These are phyloP conservation scores for Perizoma flavofasciatum DNA, from an alignment of 2,888 invertebrate genomes.

Conservation along the genomic window DNA sequence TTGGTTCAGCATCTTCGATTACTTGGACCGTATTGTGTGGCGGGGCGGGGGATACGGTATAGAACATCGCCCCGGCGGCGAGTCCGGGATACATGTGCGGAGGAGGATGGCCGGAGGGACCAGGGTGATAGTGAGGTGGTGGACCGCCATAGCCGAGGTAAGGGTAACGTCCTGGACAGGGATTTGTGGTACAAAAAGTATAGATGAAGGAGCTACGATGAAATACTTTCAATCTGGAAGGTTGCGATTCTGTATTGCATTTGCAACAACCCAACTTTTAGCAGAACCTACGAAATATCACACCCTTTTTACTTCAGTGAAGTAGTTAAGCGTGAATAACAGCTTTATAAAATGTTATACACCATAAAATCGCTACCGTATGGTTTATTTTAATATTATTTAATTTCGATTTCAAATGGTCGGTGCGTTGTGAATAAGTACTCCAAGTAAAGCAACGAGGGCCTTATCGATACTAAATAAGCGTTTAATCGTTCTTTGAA, in stretches of 20 bases:
- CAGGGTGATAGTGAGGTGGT: conserved; percentile 53
- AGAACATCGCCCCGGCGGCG: conserved; percentile 62
- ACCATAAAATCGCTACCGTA: no score
- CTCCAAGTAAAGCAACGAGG: not conserved
- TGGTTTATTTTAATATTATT: no score
- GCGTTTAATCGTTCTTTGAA: not conserved
- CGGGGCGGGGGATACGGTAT: conserved; percentile 67
- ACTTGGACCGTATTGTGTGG: conserved; percentile 54
- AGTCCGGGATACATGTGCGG: conserved; percentile 56
- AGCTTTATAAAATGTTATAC: no score
- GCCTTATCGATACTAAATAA: not conserved
- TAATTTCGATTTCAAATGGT: no score
- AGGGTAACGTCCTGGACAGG: conserved; percentile 63
- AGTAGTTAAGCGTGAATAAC: no score
- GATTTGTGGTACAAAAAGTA: conserved; percentile 31
- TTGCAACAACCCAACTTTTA: no score
- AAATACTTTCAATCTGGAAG: not conserved
- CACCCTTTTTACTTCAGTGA: no score
- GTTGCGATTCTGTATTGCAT: not conserved
- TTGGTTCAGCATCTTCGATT: conserved; percentile 56
- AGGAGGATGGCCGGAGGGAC: conserved; percentile 43
- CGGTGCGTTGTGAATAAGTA: no score
- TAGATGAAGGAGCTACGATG: not conserved
- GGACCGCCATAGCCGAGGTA: conserved; percentile 72
- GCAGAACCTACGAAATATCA: no score